Evolutionary conservation across 2,797 vertebrate species (phyloP).

Genomic region (Poecilia gillii): DNA sequence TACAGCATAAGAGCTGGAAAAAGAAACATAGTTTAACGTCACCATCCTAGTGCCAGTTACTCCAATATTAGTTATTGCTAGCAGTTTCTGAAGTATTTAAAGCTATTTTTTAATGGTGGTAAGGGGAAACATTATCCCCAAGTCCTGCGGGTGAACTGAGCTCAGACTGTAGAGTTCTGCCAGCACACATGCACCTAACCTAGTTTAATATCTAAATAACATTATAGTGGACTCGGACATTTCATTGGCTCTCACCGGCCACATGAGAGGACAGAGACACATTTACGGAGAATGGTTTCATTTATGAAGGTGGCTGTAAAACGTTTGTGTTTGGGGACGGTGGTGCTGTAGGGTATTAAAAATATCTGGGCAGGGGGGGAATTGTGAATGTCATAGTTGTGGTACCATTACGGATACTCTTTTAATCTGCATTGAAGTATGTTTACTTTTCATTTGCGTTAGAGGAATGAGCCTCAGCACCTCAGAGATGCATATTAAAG

Average conservation of each 20-base stretch:
- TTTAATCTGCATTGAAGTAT: conserved; percentile 76
- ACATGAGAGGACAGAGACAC: conserved; percentile 76
- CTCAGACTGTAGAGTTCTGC: conserved; percentile 67
- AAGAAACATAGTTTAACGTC: conserved; percentile 74
- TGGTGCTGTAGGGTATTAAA: conserved; percentile 63
- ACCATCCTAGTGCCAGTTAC: conserved; percentile 74
- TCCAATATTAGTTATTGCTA: conserved; percentile 67
- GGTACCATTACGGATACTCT: conserved; percentile 70
- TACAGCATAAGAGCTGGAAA: conserved; percentile 64
- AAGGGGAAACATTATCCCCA: conserved; percentile 74
- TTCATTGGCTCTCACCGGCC: conserved; percentile 68
- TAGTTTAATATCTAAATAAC: conserved; percentile 73
- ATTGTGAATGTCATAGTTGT: conserved; percentile 60
- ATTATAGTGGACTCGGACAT: conserved; percentile 71
- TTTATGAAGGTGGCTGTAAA: conserved; percentile 81
- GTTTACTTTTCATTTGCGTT: conserved; percentile 75
- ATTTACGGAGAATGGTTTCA: conserved; percentile 76
- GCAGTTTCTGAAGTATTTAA: conserved; percentile 61
- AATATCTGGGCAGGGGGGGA: conserved; percentile 65
- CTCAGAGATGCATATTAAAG: conserved; percentile 64
- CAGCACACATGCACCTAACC: conserved; percentile 67
- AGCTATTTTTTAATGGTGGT: conserved; percentile 73
- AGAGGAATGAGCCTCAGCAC: conserved; percentile 56
- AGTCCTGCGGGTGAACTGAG: conserved; percentile 67
- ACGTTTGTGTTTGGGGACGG: conserved; percentile 42